Evolutionary conservation across 2,113 vertebrate genomes (phyloP).

Genomic region (Misgurnus mizolepis): DNA sequence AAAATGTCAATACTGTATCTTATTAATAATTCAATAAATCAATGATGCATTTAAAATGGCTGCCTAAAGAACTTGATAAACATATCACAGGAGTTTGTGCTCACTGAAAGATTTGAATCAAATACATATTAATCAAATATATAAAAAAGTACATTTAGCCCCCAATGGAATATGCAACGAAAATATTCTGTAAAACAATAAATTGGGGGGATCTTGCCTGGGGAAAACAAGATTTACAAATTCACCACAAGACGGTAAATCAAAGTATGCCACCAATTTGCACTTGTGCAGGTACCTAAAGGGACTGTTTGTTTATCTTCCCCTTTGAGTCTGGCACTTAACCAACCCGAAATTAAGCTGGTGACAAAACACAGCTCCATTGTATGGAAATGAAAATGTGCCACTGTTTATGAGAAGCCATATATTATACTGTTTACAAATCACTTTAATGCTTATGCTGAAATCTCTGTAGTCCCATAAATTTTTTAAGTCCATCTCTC

Average conservation of each 20-base stretch:
- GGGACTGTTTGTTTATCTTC: slow-evolving; percentile 59
- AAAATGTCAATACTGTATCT: slow-evolving; percentile 27
- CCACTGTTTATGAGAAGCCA: slow-evolving; percentile 54
- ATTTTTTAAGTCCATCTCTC: slow-evolving; percentile 54
- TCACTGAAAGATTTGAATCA: slow-evolving; percentile 54
- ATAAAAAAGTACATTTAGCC: slow-evolving; percentile 56
- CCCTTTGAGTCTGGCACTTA: slow-evolving; percentile 48
- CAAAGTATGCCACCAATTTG: slow-evolving; percentile 67
- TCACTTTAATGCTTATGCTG: slow-evolving; percentile 60
- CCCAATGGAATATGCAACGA: slow-evolving; percentile 54
- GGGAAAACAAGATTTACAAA: slow-evolving; percentile 63
- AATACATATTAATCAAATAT: slow-evolving; percentile 21
- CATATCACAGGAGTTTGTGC: slow-evolving; percentile 58
- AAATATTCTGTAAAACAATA: slow-evolving; percentile 62
- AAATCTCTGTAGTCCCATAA: slow-evolving; percentile 51
- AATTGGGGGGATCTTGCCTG: slow-evolving; percentile 40
- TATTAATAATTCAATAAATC: slow-evolving; percentile 60
- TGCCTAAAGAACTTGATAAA: slow-evolving; percentile 60
- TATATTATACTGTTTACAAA: slow-evolving; percentile 67
- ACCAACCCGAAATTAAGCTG: slow-evolving; percentile 59
- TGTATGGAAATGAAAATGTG: slow-evolving; percentile 37
- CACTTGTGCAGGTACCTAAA: slow-evolving; percentile 57
- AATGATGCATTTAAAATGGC: slow-evolving; percentile 61
- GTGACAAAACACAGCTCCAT: slow-evolving; percentile 51
- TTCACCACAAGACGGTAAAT: slow-evolving; percentile 61